phyloP scores from a whole-genome alignment of 2,888 invertebrate species.

The Drymonia ruficornis region DNA sequence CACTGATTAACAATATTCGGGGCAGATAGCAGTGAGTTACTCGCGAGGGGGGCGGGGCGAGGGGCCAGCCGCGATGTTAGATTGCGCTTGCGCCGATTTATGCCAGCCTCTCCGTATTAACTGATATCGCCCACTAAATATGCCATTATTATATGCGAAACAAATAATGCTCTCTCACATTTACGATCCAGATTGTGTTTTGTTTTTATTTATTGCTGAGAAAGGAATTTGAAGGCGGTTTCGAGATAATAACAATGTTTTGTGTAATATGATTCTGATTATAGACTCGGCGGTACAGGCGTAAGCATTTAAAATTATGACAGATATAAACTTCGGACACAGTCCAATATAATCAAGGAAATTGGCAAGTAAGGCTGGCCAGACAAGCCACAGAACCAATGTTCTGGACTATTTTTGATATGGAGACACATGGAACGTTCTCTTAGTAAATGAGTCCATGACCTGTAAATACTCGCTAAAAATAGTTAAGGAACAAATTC shows the following conservation, averaged over 20 bases:
- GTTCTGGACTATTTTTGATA: no score
- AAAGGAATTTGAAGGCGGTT: conserved; percentile 58
- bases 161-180: conserved; percentile 73
- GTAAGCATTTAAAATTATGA: conserved; percentile 5
- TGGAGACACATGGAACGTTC: no score
- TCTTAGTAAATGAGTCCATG: no score
- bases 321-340: background rate
- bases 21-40: conserved; percentile 81
- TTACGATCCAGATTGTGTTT: conserved; percentile 50
- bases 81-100: conserved; percentile 77
- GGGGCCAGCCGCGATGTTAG: conserved; percentile 67
- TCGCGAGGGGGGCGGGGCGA: conserved; percentile 66
- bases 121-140: conserved; percentile 83
- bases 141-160: conserved; percentile 83
- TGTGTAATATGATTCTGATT: conserved; percentile 22
- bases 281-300: conserved; percentile 9
- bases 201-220: conserved; percentile 71
- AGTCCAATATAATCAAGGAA: background rate
- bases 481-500: no score
- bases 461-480: no score
- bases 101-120: conserved; percentile 80
- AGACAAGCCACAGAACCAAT: no score
- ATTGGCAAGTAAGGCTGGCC: background rate
- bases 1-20: conserved; percentile 85
- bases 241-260: conserved; percentile 39